Base-by-base conservation (phyloP, 1,140 invertebrate genomes). In the Conus ventricosus region DNA sequence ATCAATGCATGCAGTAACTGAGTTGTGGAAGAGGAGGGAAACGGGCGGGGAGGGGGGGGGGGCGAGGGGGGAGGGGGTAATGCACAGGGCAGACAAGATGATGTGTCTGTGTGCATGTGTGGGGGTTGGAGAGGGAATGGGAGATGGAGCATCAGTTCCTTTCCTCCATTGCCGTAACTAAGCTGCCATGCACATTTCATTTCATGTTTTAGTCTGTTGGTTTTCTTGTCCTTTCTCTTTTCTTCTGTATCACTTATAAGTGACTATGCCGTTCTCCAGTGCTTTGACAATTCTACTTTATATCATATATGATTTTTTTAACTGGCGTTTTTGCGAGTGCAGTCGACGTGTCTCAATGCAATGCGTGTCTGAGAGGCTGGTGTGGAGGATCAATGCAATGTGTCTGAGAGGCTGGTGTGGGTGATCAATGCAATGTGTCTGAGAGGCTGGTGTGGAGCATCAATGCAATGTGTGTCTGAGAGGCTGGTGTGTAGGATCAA, bases 391-490 rank as follows among this genome's bases (percentile, higher is more conserved):
- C 13, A 39, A 78, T 78, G 76, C n/a, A 39, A 78, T 78, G 15
- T 27, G 76, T 78, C 25, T 78, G 76, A 27, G n/a, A 27, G 25
- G 23, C 27, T 39, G 25, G 76, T 13, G n/a, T n/a, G n/a, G n/a
- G n/a, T n/a, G n/a, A n/a, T 78, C 76, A 27, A 78, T 78, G 76
- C n/a, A 39, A 78, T 78, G 15, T 27, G 76, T 78, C 25, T 78
- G 76, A 27, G n/a, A 27, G 25, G 23, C 27, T 39, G 25, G 76
- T 13, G n/a, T n/a, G n/a, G n/a, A n/a, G n/a, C n/a, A n/a, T 78
- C 76, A 27, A 78, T 78, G 76, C n/a, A 39, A 78, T 78, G 15
- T 25, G 27, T 27, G 76, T 78, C 25, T 78, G 76, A 27, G n/a
- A 27, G 25, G 23, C 27, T 39, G 25, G 76, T 13, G n/a, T n/a